Evolutionary conservation across 2,797 vertebrate genomes (phyloP), one percentile per base, ranked within the genome.

Genomic region (Poeciliopsis infans): DNA sequence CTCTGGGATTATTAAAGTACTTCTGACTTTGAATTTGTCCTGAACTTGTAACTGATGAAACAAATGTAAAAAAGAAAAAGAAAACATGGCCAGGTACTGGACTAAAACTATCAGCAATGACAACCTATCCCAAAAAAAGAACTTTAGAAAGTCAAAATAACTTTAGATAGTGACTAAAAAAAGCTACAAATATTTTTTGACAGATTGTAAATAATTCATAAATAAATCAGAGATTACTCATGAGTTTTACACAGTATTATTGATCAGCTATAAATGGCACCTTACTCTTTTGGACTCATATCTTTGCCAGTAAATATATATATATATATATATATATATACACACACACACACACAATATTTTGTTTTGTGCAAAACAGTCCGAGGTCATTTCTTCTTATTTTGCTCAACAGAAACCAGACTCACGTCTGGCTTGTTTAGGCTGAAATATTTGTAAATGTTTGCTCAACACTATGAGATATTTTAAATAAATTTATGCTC

Each of bases 311-410:
- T n/a, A 11, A 10, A n/a, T 55, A 47, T 18, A n/a, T 55, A 47
- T 46, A 46, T 51, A 51, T 51, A 25, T 55, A 55, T 55, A n/a
- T 55, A 55, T 55, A 55, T 55, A 55, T 47, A 10, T 18, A 47
- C 6, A 47, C 6, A 18, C 0, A 16, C 0, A 8, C 0, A 41
- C 0, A 8, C 0, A 8, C 12, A 13, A 3, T 46, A 15, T 46
- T 46, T 41, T 68, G 11, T 49, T 33, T 4, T 23, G 31, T 36
- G n/a, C 7, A 72, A 72, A 47, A 72, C 18, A 2, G 46, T 7
- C 28, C 1, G 1, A 46, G 13, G 2, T 72, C 5, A 72, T 72
- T 47, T 72, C 43, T 71, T 28, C 45, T 18, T 28, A 47, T 72
- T 72, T 47, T 47, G n/a, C 43, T 46, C 28, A 31, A 72, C 15